Percentiles rank a stretch among this genome's conserved stretches.
These are phyloP conservation scores for Anolis apletophallus DNA, from an alignment of 2,797 vertebrate genomes.

Conservation along the genomic window DNA sequence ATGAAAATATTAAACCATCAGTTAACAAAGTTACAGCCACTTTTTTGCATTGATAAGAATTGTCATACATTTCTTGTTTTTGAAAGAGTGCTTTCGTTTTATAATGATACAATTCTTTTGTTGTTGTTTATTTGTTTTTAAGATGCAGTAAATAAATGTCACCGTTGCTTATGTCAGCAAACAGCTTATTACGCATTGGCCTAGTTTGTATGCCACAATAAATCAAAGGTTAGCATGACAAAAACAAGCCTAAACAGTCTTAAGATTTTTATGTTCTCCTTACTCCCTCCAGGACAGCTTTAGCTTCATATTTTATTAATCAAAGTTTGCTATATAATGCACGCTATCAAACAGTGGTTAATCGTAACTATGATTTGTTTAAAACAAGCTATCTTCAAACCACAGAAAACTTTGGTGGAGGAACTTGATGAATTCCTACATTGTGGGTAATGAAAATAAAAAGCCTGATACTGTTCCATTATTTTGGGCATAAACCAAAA, in stretches of 20 bases:
- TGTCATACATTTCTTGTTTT: neutral
- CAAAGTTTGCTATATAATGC: neutral
- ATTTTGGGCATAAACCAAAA: too few species aligned
- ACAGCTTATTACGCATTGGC: neutral
- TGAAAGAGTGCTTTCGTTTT: rapidly evolving
- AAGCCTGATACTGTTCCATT: neutral
- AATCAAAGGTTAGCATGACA: neutral
- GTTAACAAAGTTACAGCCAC: neutral
- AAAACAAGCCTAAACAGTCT: neutral
- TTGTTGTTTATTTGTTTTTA: neutral
- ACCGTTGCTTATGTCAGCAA: neutral
- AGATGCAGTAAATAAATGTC: neutral
- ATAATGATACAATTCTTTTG: neutral
- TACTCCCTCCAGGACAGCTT: neutral
- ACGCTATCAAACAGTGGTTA: too few species aligned
- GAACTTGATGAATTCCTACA: neutral
- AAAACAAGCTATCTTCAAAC: neutral
- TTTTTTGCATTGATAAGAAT: neutral
- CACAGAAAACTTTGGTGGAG: too few species aligned
- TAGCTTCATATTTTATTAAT: neutral
- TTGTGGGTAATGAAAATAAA: neutral
- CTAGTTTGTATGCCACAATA: neutral
- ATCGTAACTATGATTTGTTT: neutral
- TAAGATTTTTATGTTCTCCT: too few species aligned
- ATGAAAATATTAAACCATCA: neutral